Base-by-base conservation (phyloP, 2,888 invertebrate species). In the Xanthia togata region DNA sequence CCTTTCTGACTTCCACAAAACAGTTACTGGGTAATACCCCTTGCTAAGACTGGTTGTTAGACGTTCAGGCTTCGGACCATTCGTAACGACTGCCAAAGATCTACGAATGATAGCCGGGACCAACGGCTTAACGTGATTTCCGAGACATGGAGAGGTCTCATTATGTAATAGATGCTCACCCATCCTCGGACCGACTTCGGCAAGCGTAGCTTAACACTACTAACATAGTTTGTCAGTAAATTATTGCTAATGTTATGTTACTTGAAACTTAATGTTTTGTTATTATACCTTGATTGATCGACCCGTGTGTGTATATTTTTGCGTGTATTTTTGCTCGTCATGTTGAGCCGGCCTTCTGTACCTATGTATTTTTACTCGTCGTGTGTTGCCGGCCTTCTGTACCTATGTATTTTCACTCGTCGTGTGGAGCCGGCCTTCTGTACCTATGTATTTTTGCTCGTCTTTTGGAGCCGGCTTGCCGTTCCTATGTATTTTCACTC, bases 351-450 rank as follows among this genome's bases (percentile, higher is more conserved):
- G 47, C 17, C 77, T 77, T 77, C 78, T 77, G 53, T 23, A 12
- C 6, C 0, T 23, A 12, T 53, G 4, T 53, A 38, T 47, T 62
- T 38, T 4, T 4, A 6, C 17, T 38, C 0, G 0, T 44, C 47
- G n/a, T 17, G 5, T 17, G 23, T 1, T 23, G 6, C 5, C 0
- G 17, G 47, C 14, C 77, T 77, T 77, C 78, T 77, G 53, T 23
- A 9, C 4, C 0, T 23, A 12, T 53, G 4, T 53, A 38, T 47
- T 62, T 38, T 4, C 9, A 6, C 17, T 38, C 0, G 0, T 44
- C 47, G n/a, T 17, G 5, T 17, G 23, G 1, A 26, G 6, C 5
- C 0, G 17, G 47, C 17, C 77, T 77, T 77, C 78, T 77, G 53
- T 23, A 12, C 6, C 0, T 23, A 12, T 53, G 4, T 53, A 38